phyloP scores from a whole-genome alignment of 1,140 invertebrate genomes.

The Camponotus pennsylvanicus region DNA sequence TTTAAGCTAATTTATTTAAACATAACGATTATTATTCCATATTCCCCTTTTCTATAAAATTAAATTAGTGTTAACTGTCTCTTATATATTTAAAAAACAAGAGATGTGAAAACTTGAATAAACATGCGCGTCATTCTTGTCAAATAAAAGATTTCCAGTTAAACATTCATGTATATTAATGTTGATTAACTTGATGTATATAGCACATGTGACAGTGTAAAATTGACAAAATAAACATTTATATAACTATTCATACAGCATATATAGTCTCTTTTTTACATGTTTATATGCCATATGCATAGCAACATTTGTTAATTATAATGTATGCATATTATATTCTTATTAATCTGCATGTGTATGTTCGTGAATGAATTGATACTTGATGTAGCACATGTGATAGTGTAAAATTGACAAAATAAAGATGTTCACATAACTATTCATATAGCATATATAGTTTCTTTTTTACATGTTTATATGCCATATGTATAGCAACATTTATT shows the following conservation, averaged over 20 bases:
- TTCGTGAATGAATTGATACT: constrained; percentile 34
- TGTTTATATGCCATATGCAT: constrained; percentile 58
- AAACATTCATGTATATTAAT: constrained; percentile 29
- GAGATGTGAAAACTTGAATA: constrained; percentile 64
- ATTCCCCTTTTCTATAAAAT: constrained; percentile 73
- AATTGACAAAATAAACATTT: constrained; percentile 72
- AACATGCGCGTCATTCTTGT: constrained; percentile 68
- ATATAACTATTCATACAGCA: constrained; percentile 44
- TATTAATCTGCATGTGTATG: constrained; percentile 45
- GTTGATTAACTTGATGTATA: not conserved
- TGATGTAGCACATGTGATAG: not conserved
- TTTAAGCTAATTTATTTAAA: constrained; percentile 70
- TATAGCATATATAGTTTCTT: constrained; percentile 39
- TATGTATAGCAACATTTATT: constrained; percentile 38
- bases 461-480: constrained; percentile 49
- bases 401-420: constrained; percentile 70
- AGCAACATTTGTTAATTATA: not conserved
- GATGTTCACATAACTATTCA: constrained; percentile 58
- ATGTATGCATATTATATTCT: constrained; percentile 39
- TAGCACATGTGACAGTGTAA: constrained; percentile 3
- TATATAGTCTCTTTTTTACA: constrained; percentile 44
- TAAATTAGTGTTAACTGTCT: constrained; percentile 70
- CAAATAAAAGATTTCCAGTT: constrained; percentile 47
- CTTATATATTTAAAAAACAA: constrained; percentile 71
- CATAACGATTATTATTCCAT: constrained; percentile 65